phyloP scores from a whole-genome alignment of 30 jellyfish, hydroid and myxozoan genomes.

The Turritopsis dohrnii region DNA sequence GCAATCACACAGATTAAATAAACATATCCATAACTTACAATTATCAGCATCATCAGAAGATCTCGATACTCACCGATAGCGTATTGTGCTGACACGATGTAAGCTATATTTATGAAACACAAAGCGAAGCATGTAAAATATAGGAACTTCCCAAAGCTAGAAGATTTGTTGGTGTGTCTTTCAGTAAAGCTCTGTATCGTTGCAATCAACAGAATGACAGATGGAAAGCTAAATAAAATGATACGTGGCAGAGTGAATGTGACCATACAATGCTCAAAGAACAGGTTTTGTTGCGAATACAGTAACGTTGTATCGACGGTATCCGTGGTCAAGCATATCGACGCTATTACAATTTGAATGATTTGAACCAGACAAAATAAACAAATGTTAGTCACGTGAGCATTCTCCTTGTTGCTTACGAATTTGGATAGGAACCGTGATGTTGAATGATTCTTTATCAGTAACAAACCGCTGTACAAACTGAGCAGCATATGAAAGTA shows the following conservation, averaged over 20 bases:
- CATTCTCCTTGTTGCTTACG: constrained; percentile 14
- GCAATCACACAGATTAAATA: constrained; percentile 57
- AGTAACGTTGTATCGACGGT: constrained; percentile 2
- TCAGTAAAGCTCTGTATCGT: constrained; percentile 57
- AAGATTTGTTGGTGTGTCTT: constrained; percentile 44
- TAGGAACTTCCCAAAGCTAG: constrained; percentile 43
- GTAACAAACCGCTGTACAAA: constrained; percentile 31
- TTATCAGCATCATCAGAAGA: constrained; percentile 69
- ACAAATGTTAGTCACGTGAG: constrained; percentile 15
- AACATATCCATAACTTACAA: constrained; percentile 61
- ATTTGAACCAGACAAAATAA: constrained; percentile 24
- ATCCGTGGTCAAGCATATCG: constrained; percentile 37
- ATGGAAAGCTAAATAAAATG: constrained; percentile 50
- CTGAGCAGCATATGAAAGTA: constrained; percentile 48
- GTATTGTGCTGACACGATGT: constrained; percentile 47
- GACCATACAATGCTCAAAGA: constrained; percentile 44
- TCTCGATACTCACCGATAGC: constrained; percentile 64
- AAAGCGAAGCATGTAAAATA: constrained; percentile 59
- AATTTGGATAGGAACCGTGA: constrained; percentile 26
- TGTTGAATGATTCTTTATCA: constrained; percentile 41
- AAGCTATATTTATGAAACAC: constrained; percentile 61
- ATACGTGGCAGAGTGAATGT: constrained; percentile 39
- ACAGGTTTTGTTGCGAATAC: background rate
- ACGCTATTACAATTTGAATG: constrained; percentile 25
- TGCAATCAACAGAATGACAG: constrained; percentile 37